phyloP scores from a whole-genome alignment of 2,888 invertebrate genomes.

The Dasysyrphus albostriatus region DNA sequence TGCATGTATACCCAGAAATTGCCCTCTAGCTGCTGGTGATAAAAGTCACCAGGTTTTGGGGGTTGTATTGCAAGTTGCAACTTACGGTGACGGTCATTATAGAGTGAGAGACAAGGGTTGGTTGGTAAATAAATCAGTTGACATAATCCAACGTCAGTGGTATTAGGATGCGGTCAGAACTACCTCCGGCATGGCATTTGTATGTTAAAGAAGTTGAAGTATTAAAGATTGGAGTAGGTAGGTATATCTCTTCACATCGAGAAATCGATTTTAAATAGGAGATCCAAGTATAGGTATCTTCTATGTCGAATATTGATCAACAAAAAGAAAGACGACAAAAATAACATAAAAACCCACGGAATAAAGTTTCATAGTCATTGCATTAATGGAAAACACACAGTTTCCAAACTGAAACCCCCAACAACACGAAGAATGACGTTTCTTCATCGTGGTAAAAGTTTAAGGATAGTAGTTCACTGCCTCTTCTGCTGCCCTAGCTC shows the following conservation, averaged over 20 bases:
- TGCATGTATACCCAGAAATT: constrained; percentile 51
- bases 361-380: constrained; percentile 69
- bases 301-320: not conserved
- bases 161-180: constrained; percentile 73
- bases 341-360: constrained; percentile 11
- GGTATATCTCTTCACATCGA: constrained; percentile 2
- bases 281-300: not conserved
- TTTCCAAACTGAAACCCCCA: constrained; percentile 45
- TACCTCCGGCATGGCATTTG: constrained; percentile 61
- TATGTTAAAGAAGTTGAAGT: constrained; percentile 1
- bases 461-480: constrained; percentile 33
- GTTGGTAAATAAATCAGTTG: constrained; percentile 72
- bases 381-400: constrained; percentile 67
- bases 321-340: not conserved
- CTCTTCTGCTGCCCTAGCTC: not conserved
- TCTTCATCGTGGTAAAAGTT: constrained; percentile 62
- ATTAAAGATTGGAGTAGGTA: constrained; percentile 4
- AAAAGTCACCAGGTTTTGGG: constrained; percentile 73
- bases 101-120: constrained; percentile 36
- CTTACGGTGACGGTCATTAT: not conserved
- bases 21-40: constrained; percentile 61
- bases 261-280: constrained; percentile 62
- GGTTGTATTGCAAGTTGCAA: constrained; percentile 37
- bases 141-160: constrained; percentile 74
- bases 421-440: constrained; percentile 5